phyloP scores from a whole-genome alignment of 1,140 invertebrate species.

The Cyphomyrmex costatus region DNA sequence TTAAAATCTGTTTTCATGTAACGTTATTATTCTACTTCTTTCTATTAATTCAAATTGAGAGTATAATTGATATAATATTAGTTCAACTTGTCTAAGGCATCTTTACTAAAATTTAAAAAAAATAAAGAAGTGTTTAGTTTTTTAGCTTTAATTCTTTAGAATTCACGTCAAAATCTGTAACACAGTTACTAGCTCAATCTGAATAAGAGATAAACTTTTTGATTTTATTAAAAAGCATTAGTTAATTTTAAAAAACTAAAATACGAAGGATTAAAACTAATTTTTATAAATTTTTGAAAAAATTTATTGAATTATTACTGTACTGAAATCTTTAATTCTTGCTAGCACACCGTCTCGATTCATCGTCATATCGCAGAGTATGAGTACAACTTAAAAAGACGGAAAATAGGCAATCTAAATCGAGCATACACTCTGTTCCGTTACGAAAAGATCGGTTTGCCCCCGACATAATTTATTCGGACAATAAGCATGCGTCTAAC shows the following conservation, averaged over 20 bases:
- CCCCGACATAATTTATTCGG: conserved; percentile 80
- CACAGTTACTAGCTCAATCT: no score
- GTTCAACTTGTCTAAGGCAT: neutral
- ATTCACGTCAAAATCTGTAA: no score
- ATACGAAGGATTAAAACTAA: no score
- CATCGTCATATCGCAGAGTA: neutral
- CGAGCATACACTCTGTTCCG: conserved; percentile 39
- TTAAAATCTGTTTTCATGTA: neutral
- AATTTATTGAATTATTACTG: neutral
- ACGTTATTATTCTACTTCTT: neutral
- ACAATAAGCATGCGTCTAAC: conserved; percentile 75
- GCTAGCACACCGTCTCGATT: neutral
- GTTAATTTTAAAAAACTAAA: no score
- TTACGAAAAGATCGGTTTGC: conserved; percentile 41
- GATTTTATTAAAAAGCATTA: no score
- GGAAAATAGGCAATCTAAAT: conserved; percentile 22
- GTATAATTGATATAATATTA: neutral
- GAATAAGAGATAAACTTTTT: no score
- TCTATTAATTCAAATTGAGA: neutral
- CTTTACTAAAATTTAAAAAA: neutral
- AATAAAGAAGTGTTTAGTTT: neutral
- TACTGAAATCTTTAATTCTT: neutral
- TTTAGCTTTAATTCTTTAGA: neutral
- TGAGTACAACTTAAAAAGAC: neutral
- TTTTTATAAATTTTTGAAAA: neutral